These are phyloP conservation scores for Drosophila mojavensis DNA, from an alignment of 1,140 invertebrate species.

Conservation along the genomic window DNA sequence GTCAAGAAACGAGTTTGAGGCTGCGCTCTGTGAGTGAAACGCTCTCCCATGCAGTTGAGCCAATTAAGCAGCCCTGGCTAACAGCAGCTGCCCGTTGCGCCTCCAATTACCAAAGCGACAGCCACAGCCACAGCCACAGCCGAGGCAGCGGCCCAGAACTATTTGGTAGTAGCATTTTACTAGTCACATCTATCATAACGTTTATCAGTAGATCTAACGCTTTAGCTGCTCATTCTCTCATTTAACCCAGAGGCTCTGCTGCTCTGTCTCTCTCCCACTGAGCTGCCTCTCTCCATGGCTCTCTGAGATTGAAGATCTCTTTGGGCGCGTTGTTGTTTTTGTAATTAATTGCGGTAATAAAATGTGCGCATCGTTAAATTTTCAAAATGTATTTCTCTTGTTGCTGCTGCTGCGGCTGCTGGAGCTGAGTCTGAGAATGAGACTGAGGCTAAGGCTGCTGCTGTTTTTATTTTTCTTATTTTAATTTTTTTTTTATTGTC, in stretches of 20 bases:
- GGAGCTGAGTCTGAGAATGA: constrained; percentile 1
- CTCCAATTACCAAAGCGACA: constrained; percentile 53
- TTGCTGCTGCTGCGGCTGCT: constrained; percentile 33
- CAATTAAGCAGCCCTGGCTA: constrained; percentile 45
- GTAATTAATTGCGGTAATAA: constrained; percentile 84
- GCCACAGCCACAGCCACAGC: neutral
- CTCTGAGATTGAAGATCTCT: constrained; percentile 67
- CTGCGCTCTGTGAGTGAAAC: constrained; percentile 15
- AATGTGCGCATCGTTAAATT: constrained; percentile 82
- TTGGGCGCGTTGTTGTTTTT: constrained; percentile 65
- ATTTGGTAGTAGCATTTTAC: constrained; percentile 82
- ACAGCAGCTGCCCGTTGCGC: constrained; percentile 41
- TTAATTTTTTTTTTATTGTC: constrained; percentile 19
- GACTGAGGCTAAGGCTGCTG: neutral
- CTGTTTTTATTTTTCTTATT: constrained; percentile 2
- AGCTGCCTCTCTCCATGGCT: neutral
- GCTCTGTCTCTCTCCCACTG: constrained; percentile 15
- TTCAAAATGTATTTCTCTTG: constrained; percentile 78
- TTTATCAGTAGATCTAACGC: constrained; percentile 56
- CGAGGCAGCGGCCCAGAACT: constrained; percentile 55
- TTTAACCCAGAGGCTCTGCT: constrained; percentile 18
- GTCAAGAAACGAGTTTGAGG: constrained; percentile 67
- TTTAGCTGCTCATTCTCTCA: constrained; percentile 9
- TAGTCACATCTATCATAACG: constrained; percentile 81
- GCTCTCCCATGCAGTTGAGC: constrained; percentile 14